Conservation (phyloP, 2,888 invertebrate species). For the Thymelicus sylvestris region DNA sequence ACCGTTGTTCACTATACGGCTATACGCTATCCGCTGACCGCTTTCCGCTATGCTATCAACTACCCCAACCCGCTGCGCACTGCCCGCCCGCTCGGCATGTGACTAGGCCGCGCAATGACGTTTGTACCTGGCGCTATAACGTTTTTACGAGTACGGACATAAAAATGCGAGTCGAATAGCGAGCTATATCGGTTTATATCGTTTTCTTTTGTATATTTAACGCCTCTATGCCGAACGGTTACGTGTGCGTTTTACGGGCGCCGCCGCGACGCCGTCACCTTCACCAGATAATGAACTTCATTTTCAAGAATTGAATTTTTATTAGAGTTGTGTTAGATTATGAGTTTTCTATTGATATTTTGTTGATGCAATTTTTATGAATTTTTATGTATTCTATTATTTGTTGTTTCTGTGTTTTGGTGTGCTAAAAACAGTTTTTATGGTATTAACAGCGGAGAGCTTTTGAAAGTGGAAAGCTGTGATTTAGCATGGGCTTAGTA, state of each 20-base stretch:
- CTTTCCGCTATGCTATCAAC: no score
- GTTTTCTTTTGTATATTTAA: slow-evolving; percentile 79
- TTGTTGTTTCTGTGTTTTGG: no score
- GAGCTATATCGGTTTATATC: slow-evolving; percentile 72
- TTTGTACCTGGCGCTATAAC: slow-evolving; percentile 67
- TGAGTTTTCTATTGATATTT: not conserved
- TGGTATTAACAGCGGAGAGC: no score
- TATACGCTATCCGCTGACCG: no score
- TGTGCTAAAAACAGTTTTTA: no score
- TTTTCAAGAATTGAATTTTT: slow-evolving; percentile 24
- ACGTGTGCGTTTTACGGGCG: slow-evolving; percentile 41
- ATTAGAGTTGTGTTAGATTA: not conserved
- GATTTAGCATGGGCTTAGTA: no score
- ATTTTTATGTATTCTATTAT: no score
- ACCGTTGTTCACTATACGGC: no score
- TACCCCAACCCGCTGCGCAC: not conserved
- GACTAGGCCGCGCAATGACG: slow-evolving; percentile 36
- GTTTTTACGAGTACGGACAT: slow-evolving; percentile 68
- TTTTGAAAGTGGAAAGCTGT: no score
- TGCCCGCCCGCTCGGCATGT: slow-evolving; percentile 30
- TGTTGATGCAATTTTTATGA: not conserved
- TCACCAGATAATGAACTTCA: slow-evolving; percentile 25
- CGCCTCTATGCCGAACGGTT: slow-evolving; percentile 58
- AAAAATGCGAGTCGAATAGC: slow-evolving; percentile 62
- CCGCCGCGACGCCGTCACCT: slow-evolving; percentile 12